Conservation (phyloP, 1,140 invertebrate genomes). For the Heliconius hewitsoni region DNA sequence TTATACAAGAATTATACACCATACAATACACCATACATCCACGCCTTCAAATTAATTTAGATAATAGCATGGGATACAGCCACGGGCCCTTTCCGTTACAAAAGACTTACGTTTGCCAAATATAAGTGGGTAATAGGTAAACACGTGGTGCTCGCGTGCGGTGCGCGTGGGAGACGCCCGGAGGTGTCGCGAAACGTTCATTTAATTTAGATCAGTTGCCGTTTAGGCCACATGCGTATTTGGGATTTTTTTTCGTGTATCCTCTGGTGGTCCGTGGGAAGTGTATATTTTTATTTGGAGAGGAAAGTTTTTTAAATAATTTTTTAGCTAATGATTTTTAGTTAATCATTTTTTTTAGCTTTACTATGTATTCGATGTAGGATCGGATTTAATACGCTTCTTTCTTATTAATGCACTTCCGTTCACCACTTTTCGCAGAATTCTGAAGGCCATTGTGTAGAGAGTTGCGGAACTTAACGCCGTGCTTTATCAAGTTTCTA, state of each 20-base stretch:
- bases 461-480: no score
- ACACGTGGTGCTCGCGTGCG: conserved; percentile 15
- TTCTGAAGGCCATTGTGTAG: no score
- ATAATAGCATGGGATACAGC: conserved; percentile 57
- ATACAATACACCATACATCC: neutral
- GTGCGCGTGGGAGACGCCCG: conserved; percentile 34
- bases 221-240: conserved; percentile 30
- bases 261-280: conserved; percentile 23
- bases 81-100: conserved; percentile 47
- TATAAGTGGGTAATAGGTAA: conserved; percentile 24
- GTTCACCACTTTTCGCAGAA: no score
- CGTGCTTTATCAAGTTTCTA: no score
- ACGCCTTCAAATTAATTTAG: conserved; percentile 10
- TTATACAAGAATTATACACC: neutral
- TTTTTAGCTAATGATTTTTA: no score
- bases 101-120: conserved; percentile 34
- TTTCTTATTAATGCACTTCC: no score
- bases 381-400: no score
- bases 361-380: no score
- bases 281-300: conserved; percentile 4
- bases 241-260: conserved; percentile 8
- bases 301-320: conserved; percentile 4
- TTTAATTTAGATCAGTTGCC: conserved; percentile 31
- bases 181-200: conserved; percentile 36
- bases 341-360: no score